Evolutionary conservation across 2,113 vertebrate genomes (phyloP), one percentile per base, ranked within the genome.

Genomic region (Turnix velox): DNA sequence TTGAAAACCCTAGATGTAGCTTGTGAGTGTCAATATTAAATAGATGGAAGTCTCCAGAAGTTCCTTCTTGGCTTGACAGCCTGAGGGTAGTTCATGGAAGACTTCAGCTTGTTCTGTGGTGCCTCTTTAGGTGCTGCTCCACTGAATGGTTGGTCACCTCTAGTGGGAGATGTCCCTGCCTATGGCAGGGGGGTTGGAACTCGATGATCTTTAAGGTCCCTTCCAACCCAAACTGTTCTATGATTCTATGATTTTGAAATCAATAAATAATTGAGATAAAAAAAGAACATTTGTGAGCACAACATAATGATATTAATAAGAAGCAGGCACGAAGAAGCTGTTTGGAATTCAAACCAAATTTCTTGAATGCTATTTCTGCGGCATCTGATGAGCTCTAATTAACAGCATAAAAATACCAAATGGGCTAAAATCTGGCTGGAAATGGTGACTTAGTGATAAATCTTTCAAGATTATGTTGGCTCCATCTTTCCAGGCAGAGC

Each of bases 331-430:
- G 11, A 91, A 54, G 74, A 96, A 94, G 91, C 33, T 85, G 58
- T 82, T 78, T 84, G 62, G 84, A 92, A 92, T 94, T 96, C 85
- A 73, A 85, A 93, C 62, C 35, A 37, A 91, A 91, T 28, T 69
- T 94, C 54, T 81, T 82, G 45, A 87, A 91, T 90, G 51, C 33
- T 91, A 51, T 89, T 94, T 94, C 71, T 91, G 42, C 62, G 91
- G 33, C 84, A 84, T 92, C 55, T 87, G 71, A 93, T 95, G 91
- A 95, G 69, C 81, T 95, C 87, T 93, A 81, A 96, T 94, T 93
- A 96, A 93, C 43, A 81, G 86, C 52, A 46, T 71, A 81, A 96
- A 94, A 96, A 92, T 95, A 92, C 46, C 84, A 85, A 94, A 87
- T 82, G 66, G 66, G 85, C n/a, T 95, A 95, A 91, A 89, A 37